Conservation (phyloP, 30 jellyfish, hydroid and myxozoan species). For the Aurelia sp. region DNA sequence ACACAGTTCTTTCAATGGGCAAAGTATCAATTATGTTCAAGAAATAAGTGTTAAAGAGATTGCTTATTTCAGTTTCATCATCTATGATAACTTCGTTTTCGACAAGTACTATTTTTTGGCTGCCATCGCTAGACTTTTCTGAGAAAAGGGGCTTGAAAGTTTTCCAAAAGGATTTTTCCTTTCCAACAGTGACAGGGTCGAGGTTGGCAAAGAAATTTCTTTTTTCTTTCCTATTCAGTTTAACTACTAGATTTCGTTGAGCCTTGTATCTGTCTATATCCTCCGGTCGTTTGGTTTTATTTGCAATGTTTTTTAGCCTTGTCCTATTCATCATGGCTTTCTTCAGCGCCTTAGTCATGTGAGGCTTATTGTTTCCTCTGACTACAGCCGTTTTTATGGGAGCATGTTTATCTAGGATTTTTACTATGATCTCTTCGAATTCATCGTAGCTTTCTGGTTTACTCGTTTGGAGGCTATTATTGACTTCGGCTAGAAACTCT, state of each 20-base stretch:
- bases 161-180: constrained; percentile 10
- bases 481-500: constrained; percentile 2
- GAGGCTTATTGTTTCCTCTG: no score
- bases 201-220: no score
- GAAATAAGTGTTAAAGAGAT: constrained; percentile 13
- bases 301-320: no score
- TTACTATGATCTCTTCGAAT: neutral
- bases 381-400: no score
- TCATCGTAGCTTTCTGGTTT: neutral
- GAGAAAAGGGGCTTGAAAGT: constrained; percentile 24
- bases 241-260: no score
- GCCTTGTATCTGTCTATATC: neutral
- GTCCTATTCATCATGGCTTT: no score
- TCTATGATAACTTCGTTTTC: neutral
- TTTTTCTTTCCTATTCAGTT: no score
- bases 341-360: no score
- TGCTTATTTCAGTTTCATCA: constrained; percentile 15
- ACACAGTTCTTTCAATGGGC: neutral
- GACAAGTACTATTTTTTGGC: no score
- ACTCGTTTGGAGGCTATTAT: constrained; percentile 3
- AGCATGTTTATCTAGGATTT: constrained; percentile 1
- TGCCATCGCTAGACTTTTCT: neutral
- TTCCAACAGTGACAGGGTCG: neutral
- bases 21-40: constrained; percentile 20
- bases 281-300: no score